Base-by-base conservation (phyloP, 2,113 vertebrate species). In the Brachyistius frenatus region DNA sequence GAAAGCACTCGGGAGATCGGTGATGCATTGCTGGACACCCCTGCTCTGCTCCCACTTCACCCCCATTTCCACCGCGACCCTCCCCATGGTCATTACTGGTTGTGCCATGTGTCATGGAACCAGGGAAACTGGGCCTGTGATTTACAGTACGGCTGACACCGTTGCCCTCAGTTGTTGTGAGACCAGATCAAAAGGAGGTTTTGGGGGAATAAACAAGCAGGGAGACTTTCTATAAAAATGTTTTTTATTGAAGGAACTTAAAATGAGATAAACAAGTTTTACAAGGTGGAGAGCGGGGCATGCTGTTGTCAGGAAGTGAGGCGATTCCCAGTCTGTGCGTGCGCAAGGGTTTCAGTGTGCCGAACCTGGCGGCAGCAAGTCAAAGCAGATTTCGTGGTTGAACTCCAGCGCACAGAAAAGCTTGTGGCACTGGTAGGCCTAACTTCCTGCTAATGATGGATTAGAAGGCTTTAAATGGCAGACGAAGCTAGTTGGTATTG, bases 11-110 rank as follows among this genome's bases (percentile, higher is more conserved):
- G 3, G 80, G 81, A 89, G 87, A 91, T 85, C 47, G 70, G 69
- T 90, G 91, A 91, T 69, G 90, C 85, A 91, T 88, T 88, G 90
- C 88, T 74, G 86, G 88, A 92, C 92, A 85, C 84, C 85, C 85
- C 69, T 80, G 66, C 78, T 80, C 78, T 73, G 76, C 72, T 73
- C 73, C 71, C 63, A 70, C 79, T 73, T 89, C 69, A 72, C 78
- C 84, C 83, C 63, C 63, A 49, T 80, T 90, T 80, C 75, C 83
- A 78, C 53, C 64, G 5, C 14, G 49, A 75, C 80, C 78, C 66
- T 47, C 52, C 79, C 69, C 37, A 30, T 30, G 61, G 84, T 76
- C 73, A 66, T 91, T 89, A 90, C 76, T 79, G 56, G 66, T 60
- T 69, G 80, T 14, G 30, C 62, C 16, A 23, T 66, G 77, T 80